Evolutionary conservation across 2,113 vertebrate species (phyloP), one percentile per base, ranked within the genome.

Genomic region (Tenrec ecaudatus): DNA sequence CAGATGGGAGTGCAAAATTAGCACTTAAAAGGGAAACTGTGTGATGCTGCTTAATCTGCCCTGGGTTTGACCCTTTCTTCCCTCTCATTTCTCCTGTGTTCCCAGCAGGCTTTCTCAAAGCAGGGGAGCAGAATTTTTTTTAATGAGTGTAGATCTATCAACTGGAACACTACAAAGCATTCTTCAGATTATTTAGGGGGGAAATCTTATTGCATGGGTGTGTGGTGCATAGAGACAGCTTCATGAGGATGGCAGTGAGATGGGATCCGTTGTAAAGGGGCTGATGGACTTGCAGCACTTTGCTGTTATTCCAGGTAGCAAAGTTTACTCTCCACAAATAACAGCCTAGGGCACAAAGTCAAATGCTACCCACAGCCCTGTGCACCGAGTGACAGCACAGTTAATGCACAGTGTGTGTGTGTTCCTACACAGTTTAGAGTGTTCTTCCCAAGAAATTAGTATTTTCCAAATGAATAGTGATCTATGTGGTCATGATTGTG

Each of bases 11-110:
- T 73, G 60, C 23, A n/a, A 94, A 96, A 96, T 96, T 96, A 96
- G 75, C 75, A 94, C 93, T 88, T 96, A 60, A 96, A 97, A 96
- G 95, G 25, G 75, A 31, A 92, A 88, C 69, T 91, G 57, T 79
- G 47, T 91, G 69, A 80, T 38, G 60, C 36, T 96, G 0, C 71
- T 93, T 95, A 68, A 95, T 93, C 88, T 88, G n/a, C 14, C 47
- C 27, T 82, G 1, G 27, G 69, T 96, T 93, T 92, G 73, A 96
- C 89, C 9, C 3, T 82, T 88, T 27, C 2, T 0, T 0, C 27
- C 19, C 80, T 25, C 12, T 87, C 75, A 0, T 0, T 38, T 33
- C 10, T 5, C 1, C 0, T 58, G 14, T 19, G 64, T 90, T 88
- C 85, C 66, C 86, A 92, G 76, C 57, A 57, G 5, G 86, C 66